Percentiles rank a stretch among this genome's conserved stretches.
Conservation (phyloP, 2,797 vertebrate species). For the Molossus alvarezi region DNA sequence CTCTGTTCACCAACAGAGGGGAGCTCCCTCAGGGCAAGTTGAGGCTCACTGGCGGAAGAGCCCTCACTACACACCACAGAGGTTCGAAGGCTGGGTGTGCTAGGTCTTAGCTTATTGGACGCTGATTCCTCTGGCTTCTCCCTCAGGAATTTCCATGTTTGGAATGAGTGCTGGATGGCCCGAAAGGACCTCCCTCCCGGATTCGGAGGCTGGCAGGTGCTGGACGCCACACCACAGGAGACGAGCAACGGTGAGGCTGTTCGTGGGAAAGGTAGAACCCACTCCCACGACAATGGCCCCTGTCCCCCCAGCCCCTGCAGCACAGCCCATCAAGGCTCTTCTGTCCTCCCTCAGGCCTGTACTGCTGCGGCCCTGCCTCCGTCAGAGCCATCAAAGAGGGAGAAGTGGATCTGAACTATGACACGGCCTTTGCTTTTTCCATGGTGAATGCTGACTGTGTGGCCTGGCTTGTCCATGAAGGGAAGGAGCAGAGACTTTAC, state of each 20-base stretch:
- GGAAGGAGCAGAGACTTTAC: slow-evolving; percentile 89
- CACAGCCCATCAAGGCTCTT: neutral
- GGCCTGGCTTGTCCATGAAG: slow-evolving; percentile 89
- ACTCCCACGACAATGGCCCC: neutral
- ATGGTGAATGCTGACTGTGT: slow-evolving; percentile 95
- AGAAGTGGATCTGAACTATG: slow-evolving; percentile 91
- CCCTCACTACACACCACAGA: neutral
- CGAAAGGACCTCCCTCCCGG: slow-evolving; percentile 92
- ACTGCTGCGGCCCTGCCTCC: slow-evolving; percentile 95
- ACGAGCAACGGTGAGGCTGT: slow-evolving; percentile 92
- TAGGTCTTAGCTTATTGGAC: neutral
- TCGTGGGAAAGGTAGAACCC: neutral
- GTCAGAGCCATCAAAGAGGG: slow-evolving; percentile 93
- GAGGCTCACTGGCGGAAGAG: neutral
- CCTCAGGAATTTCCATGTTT: slow-evolving; percentile 97
- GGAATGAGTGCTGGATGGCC: slow-evolving; percentile 98
- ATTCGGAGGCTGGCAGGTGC: slow-evolving; percentile 96
- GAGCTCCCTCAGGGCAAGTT: neutral
- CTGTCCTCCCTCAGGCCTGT: slow-evolving; percentile 91
- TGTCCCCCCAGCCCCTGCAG: neutral
- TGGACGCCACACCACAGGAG: slow-evolving; percentile 97
- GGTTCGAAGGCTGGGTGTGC: neutral
- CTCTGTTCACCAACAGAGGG: neutral
- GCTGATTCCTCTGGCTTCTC: neutral
- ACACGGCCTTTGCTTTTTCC: slow-evolving; percentile 94